phyloP scores from a whole-genome alignment of 2,888 invertebrate genomes.

The Phortica okadai region DNA sequence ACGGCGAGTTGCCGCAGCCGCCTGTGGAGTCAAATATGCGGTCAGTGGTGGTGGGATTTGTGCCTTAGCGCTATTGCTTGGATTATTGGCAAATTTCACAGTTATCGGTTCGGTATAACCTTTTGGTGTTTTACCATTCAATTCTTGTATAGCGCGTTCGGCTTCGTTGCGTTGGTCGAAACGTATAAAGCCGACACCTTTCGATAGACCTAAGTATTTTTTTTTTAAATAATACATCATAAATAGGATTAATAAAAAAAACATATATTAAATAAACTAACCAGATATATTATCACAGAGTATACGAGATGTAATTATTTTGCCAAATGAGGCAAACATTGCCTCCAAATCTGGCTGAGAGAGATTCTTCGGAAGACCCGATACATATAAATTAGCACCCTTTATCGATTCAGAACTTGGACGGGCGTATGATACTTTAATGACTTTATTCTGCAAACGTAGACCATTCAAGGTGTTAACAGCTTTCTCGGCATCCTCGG shows the following conservation, averaged over 20 bases:
- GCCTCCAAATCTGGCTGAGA: slow-evolving; percentile 96
- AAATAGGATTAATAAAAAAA: slow-evolving; percentile 17
- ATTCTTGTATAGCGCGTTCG: slow-evolving; percentile 91
- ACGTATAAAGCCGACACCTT: slow-evolving; percentile 95
- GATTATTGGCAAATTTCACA: slow-evolving; percentile 96
- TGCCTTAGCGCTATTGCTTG: slow-evolving; percentile 91
- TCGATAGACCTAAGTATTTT: slow-evolving; percentile 85
- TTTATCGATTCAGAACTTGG: slow-evolving; percentile 99
- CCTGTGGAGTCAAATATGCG: slow-evolving; percentile 89
- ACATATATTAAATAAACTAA: slow-evolving; percentile 50
- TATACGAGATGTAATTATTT: slow-evolving; percentile 97
- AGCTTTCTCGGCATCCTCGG: slow-evolving; percentile 99
- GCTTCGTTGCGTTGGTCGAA: slow-evolving; percentile 95
- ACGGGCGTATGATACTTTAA: slow-evolving; percentile 98
- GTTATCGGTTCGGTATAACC: slow-evolving; percentile 93
- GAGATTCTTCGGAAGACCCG: slow-evolving; percentile 97
- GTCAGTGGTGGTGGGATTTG: slow-evolving; percentile 85
- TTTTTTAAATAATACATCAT: slow-evolving; percentile 34
- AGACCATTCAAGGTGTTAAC: slow-evolving; percentile 98
- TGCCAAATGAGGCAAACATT: slow-evolving; percentile 95
- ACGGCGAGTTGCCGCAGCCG: slow-evolving; percentile 83
- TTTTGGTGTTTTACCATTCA: slow-evolving; percentile 93
- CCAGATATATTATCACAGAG: slow-evolving; percentile 90
- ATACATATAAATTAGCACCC: slow-evolving; percentile 98
- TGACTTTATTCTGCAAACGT: slow-evolving; percentile 99